Conservation (phyloP, 2,797 vertebrate genomes). For the Neostethus bicornis region DNA sequence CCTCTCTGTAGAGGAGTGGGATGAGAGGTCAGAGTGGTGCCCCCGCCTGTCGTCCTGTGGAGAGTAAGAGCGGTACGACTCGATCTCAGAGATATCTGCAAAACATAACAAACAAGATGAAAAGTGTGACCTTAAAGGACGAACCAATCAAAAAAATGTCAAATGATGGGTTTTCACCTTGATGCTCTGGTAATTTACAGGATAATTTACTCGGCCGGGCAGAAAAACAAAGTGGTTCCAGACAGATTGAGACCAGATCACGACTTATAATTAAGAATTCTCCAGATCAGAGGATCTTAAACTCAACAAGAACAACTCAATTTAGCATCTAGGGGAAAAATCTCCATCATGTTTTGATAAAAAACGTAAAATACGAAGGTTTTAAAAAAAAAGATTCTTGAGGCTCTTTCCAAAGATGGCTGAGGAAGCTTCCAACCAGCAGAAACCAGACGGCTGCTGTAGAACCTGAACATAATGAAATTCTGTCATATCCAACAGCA, state of each 20-base stretch:
- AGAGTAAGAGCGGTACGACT: constrained; percentile 94
- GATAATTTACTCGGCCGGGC: not conserved
- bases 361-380: not conserved
- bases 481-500: constrained; percentile 65
- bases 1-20: constrained; percentile 93
- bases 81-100: constrained; percentile 97
- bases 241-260: constrained; percentile 32
- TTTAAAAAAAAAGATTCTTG: constrained; percentile 19
- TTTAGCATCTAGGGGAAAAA: not conserved
- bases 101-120: constrained; percentile 37
- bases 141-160: not conserved
- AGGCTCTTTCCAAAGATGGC: constrained; percentile 4
- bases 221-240: not conserved
- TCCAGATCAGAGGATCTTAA: not conserved
- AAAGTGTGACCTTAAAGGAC: constrained; percentile 16
- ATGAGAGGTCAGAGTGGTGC: constrained; percentile 91
- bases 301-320: not conserved
- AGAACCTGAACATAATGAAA: constrained; percentile 68
- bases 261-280: not conserved
- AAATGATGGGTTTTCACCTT: constrained; percentile 7
- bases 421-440: not conserved
- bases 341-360: not conserved
- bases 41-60: constrained; percentile 87
- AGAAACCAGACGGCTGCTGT: constrained; percentile 23
- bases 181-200: constrained; percentile 4